Evolutionary conservation across 2,797 vertebrate genomes (phyloP).

Genomic region (Miichthys miiuy): DNA sequence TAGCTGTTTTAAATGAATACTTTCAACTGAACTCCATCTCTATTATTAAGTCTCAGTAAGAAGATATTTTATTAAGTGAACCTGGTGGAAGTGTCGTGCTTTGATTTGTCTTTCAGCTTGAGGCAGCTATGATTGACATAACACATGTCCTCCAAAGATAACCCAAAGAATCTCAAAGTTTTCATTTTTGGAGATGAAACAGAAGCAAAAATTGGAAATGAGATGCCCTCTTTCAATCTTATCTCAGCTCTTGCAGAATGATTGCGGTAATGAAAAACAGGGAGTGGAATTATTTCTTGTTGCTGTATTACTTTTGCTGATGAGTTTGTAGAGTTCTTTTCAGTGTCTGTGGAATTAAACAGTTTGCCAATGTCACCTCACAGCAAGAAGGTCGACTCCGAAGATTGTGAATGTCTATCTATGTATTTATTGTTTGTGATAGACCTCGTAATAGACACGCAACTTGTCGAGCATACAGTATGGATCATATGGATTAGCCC

Average conservation of each 20-base stretch:
- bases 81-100: neutral
- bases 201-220: slow-evolving; percentile 14
- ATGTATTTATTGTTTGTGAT: slow-evolving; percentile 11
- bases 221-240: slow-evolving; percentile 38
- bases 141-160: slow-evolving; percentile 19
- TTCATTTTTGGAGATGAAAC: slow-evolving; percentile 19
- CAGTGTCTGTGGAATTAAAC: slow-evolving; percentile 9
- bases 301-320: slow-evolving; percentile 25
- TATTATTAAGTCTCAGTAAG: neutral
- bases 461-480: neutral
- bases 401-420: slow-evolving; percentile 14
- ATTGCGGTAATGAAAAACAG: slow-evolving; percentile 41
- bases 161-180: slow-evolving; percentile 12
- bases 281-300: slow-evolving; percentile 29
- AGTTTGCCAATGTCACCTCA: slow-evolving; percentile 27
- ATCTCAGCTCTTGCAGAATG: slow-evolving; percentile 23
- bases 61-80: neutral
- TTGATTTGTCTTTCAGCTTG: neutral
- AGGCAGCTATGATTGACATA: neutral
- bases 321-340: slow-evolving; percentile 24
- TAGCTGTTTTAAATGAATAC: neutral
- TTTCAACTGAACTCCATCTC: neutral
- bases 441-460: neutral
- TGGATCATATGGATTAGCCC: neutral
- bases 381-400: slow-evolving; percentile 2